A percentile compares a stretch with the other conserved stretches of the same genome.
Conservation (phyloP, 2,888 invertebrate species). For the Sussaba pulchella region DNA sequence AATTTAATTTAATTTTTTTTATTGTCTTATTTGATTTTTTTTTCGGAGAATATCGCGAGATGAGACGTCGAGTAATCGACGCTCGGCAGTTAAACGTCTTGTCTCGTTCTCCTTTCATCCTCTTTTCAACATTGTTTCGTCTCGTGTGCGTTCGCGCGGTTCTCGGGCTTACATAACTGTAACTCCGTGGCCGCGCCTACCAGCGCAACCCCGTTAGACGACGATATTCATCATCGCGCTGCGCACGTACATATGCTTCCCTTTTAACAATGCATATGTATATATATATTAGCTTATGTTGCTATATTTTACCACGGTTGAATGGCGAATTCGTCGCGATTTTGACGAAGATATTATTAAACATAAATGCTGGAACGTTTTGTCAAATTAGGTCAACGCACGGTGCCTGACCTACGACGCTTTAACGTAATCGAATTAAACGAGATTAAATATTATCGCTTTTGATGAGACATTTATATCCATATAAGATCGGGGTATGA, state of each 20-base stretch:
- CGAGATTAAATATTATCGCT: neutral
- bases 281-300: too few relatives aligned
- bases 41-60: neutral
- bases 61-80: constrained; percentile 10
- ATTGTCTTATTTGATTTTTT: neutral
- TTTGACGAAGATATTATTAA: constrained; percentile 58
- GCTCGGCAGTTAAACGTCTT: neutral
- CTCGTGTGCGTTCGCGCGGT: constrained; percentile 23
- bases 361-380: constrained; percentile 28
- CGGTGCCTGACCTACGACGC: constrained; percentile 22
- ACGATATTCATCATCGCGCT: constrained; percentile 51
- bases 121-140: constrained; percentile 34
- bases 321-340: constrained; percentile 17
- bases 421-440: constrained; percentile 33
- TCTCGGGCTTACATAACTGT: constrained; percentile 67
- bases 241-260: constrained; percentile 26
- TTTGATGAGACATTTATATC: neutral
- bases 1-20: neutral
- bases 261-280: neutral
- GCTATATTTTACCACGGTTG: too few relatives aligned
- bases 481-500: neutral
- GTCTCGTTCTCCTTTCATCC: neutral
- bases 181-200: constrained; percentile 62
- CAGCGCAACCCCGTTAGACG: constrained; percentile 64
- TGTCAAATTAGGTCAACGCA: constrained; percentile 51